Evolutionary conservation across 2,797 vertebrate genomes (phyloP).

Genomic region (Babyrousa celebensis): DNA sequence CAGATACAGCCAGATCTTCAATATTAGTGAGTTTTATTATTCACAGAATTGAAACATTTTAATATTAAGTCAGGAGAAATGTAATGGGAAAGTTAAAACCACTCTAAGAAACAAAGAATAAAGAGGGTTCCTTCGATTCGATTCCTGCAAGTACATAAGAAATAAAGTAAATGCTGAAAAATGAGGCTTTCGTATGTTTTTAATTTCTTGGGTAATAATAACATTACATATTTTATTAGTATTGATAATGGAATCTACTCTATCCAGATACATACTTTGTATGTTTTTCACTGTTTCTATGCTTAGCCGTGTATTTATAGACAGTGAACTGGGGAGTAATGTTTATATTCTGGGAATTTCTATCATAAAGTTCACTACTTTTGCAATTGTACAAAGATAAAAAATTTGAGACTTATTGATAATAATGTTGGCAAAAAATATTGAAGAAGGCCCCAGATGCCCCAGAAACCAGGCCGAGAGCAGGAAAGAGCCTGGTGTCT

Average conservation of each 20-base stretch:
- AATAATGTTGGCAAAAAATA: neutral
- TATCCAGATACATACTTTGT: neutral
- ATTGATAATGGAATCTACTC: neutral
- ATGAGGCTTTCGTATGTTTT: neutral
- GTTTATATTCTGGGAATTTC: neutral
- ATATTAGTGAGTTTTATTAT: neutral
- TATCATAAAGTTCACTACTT: neutral
- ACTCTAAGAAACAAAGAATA: constrained; percentile 39
- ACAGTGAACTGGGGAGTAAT: neutral
- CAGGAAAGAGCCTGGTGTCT: neutral
- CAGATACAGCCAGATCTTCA: neutral
- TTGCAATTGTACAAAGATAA: neutral
- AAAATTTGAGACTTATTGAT: neutral
- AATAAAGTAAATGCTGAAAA: neutral
- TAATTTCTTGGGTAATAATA: constrained; percentile 28
- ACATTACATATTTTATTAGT: neutral
- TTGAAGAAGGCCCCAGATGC: neutral
- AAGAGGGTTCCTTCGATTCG: neutral
- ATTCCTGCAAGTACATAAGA: neutral
- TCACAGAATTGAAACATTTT: constrained; percentile 21
- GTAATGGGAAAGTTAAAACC: neutral
- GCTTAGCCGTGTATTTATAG: neutral
- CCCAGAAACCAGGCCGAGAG: neutral
- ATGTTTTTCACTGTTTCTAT: neutral
- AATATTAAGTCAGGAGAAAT: constrained; percentile 30